A percentile compares a stretch with the other conserved stretches of the same genome.
Conservation (phyloP, 2,113 vertebrate species). For the Orycteropus afer region DNA sequence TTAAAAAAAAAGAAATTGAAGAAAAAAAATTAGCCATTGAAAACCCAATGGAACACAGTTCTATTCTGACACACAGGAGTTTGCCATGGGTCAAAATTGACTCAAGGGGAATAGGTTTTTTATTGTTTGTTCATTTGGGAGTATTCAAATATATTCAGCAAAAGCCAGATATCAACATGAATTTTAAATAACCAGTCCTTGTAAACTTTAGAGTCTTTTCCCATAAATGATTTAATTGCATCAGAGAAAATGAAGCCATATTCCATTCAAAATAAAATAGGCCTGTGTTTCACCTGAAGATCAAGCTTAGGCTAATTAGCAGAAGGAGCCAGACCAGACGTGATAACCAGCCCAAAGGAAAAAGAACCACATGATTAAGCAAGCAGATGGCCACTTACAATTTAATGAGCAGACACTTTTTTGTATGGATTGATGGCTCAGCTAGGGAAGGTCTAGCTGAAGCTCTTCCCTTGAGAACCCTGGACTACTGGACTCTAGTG, state of each 20-base stretch:
- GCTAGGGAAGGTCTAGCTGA: slow-evolving; percentile 27
- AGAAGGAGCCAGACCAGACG: slow-evolving; percentile 10
- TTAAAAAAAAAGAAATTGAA: no score
- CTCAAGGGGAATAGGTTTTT: not conserved
- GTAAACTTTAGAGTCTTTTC: slow-evolving; percentile 49
- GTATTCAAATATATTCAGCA: not conserved
- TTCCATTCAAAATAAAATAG: slow-evolving; percentile 45
- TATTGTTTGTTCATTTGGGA: not conserved
- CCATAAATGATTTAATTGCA: slow-evolving; percentile 3
- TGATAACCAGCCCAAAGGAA: not conserved
- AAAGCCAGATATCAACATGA: slow-evolving; percentile 27
- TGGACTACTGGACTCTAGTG: slow-evolving; percentile 6
- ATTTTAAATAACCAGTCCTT: slow-evolving; percentile 29
- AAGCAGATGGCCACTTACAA: slow-evolving; percentile 62
- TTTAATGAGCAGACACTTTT: slow-evolving; percentile 57
- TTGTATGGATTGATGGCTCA: slow-evolving; percentile 47
- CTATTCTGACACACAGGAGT: not conserved
- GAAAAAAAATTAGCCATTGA: not conserved
- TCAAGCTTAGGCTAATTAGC: slow-evolving; percentile 56
- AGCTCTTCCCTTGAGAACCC: slow-evolving; percentile 27
- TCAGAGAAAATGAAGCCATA: not conserved
- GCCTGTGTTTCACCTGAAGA: not conserved
- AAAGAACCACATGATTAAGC: slow-evolving; percentile 14
- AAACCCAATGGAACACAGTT: not conserved
- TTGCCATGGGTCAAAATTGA: not conserved